phyloP scores from a whole-genome alignment of 2,888 invertebrate genomes.

The Melanargia galathea region DNA sequence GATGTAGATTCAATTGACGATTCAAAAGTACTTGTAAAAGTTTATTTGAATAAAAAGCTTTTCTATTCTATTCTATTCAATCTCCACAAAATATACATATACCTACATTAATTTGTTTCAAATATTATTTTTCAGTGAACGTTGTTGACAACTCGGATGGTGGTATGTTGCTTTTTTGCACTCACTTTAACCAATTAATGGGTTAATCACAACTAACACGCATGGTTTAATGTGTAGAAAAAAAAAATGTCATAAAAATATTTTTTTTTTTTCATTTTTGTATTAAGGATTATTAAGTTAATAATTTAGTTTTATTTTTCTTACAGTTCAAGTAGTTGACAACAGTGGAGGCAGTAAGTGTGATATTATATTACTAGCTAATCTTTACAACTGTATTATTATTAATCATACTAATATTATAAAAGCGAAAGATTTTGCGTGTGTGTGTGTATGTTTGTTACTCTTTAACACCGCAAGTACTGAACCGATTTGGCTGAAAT shows the following conservation, averaged over 20 bases:
- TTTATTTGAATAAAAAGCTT: too few species aligned
- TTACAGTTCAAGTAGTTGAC: slow-evolving; percentile 18
- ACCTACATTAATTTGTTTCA: too few species aligned
- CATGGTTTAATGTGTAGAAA: background rate
- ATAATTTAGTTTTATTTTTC: background rate
- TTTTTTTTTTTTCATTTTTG: background rate
- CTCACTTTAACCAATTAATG: background rate
- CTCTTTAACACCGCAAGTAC: too few species aligned
- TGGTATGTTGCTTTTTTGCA: background rate
- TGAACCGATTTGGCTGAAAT: too few species aligned
- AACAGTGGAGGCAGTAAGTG: slow-evolving; percentile 16
- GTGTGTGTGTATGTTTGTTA: too few species aligned
- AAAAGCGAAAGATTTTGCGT: too few species aligned
- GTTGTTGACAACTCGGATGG: slow-evolving; percentile 8
- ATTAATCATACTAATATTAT: too few species aligned
- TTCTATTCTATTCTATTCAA: too few species aligned
- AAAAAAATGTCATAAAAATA: background rate
- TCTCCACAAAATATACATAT: too few species aligned
- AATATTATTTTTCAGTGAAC: slow-evolving; percentile 7
- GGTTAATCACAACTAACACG: background rate
- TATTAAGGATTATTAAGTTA: background rate
- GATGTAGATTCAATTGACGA: too few species aligned
- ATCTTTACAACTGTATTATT: background rate
- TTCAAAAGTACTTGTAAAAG: too few species aligned
- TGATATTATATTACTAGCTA: background rate